phyloP scores from a whole-genome alignment of 2,797 vertebrate genomes.

The Acanthis flammea region DNA sequence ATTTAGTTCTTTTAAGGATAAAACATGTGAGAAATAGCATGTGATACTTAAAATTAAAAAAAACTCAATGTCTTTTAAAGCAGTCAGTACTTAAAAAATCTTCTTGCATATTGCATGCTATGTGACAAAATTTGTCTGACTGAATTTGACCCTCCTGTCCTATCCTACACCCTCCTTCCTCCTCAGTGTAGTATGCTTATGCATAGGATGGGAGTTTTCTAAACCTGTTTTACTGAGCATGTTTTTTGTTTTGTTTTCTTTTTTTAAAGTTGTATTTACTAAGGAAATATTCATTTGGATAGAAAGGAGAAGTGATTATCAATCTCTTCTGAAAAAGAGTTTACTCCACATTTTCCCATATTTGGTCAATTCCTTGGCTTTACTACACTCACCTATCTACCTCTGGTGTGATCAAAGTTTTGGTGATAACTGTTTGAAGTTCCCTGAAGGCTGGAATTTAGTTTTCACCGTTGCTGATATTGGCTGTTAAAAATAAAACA shows the following conservation, averaged over 20 bases:
- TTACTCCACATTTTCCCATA: neutral
- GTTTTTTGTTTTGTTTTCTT: neutral
- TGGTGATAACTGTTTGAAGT: neutral
- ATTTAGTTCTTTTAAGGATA: neutral
- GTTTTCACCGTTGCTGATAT: neutral
- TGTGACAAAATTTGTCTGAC: neutral
- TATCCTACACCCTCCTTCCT: neutral
- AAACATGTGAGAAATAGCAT: neutral
- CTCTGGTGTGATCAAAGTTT: neutral
- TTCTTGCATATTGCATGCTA: neutral
- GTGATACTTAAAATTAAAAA: neutral
- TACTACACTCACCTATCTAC: neutral
- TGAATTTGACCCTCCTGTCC: neutral
- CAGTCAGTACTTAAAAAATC: neutral
- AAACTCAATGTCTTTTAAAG: neutral
- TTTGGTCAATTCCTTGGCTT: neutral
- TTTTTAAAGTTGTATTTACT: neutral
- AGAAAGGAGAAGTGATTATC: neutral
- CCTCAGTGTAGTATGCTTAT: neutral
- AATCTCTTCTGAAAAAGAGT: neutral
- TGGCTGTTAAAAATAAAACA: neutral
- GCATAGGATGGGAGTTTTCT: neutral
- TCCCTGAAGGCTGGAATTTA: neutral
- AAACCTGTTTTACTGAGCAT: neutral
- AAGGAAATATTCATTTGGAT: neutral